Evolutionary conservation across 2,888 invertebrate species (phyloP).

Genomic region (Hirtodrosophila trivittata): DNA sequence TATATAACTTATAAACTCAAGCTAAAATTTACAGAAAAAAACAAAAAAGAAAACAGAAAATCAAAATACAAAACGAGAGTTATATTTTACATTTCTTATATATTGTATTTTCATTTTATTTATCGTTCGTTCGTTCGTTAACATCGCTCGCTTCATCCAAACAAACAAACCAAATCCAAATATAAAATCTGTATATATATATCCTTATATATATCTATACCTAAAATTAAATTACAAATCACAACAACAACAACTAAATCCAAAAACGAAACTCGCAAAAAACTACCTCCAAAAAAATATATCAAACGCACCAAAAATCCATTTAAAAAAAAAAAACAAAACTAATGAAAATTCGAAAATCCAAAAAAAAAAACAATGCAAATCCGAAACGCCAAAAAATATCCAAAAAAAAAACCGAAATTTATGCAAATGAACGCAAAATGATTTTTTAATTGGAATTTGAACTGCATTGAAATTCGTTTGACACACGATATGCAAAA

Average conservation of each 20-base stretch:
- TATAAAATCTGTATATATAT: slow-evolving; percentile 49
- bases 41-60: slow-evolving; percentile 42
- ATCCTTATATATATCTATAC: slow-evolving; percentile 48
- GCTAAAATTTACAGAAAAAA: slow-evolving; percentile 26
- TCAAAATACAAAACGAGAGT: slow-evolving; percentile 65
- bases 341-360: slow-evolving; percentile 27
- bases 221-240: slow-evolving; percentile 43
- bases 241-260: slow-evolving; percentile 51
- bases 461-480: slow-evolving; percentile 64
- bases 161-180: slow-evolving; percentile 71
- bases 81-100: slow-evolving; percentile 82
- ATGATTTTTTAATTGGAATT: slow-evolving; percentile 43
- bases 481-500: slow-evolving; percentile 65
- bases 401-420: slow-evolving; percentile 26
- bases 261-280: slow-evolving; percentile 32
- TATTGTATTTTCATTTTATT: slow-evolving; percentile 83
- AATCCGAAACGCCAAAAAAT: slow-evolving; percentile 38
- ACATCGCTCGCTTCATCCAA: slow-evolving; percentile 80
- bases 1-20: slow-evolving; percentile 39
- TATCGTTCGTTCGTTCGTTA: slow-evolving; percentile 81
- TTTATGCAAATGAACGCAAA: slow-evolving; percentile 29
- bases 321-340: slow-evolving; percentile 28
- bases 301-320: slow-evolving; percentile 34
- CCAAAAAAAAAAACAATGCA: slow-evolving; percentile 29
- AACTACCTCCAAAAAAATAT: slow-evolving; percentile 22